A percentile compares a stretch with the other conserved stretches of the same genome.
Evolutionary conservation across 2,888 invertebrate species (phyloP).

Genomic region (Neelides folsomi): DNA sequence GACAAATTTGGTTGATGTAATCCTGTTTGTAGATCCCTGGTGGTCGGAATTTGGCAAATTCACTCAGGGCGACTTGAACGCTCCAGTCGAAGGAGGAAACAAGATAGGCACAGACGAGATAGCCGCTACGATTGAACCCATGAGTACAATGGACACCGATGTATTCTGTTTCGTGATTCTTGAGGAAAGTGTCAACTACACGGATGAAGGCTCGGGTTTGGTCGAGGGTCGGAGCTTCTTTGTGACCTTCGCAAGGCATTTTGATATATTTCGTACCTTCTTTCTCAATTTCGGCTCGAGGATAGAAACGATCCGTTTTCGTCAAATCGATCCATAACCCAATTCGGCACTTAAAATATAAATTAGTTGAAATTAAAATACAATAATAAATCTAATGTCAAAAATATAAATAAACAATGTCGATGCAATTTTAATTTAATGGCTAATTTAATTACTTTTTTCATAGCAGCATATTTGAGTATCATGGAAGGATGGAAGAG

Average conservation of each 20-base stretch:
- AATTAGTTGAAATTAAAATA: not conserved
- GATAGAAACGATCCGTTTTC: conserved; percentile 85
- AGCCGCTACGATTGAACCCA: conserved; percentile 96
- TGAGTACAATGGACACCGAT: conserved; percentile 92
- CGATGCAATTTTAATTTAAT: no score
- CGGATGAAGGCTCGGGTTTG: conserved; percentile 73
- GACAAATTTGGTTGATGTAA: conserved; percentile 76
- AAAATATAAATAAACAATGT: no score
- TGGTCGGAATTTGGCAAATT: conserved; percentile 61
- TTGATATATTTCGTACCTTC: conserved; percentile 73
- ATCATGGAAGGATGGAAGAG: conserved; percentile 81
- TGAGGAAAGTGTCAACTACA: conserved; percentile 62
- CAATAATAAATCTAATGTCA: not conserved
- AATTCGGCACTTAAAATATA: conserved; percentile 53
- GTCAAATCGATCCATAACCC: conserved; percentile 96
- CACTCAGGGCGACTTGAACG: conserved; percentile 65
- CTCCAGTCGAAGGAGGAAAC: conserved; percentile 70
- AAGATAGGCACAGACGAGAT: conserved; percentile 80
- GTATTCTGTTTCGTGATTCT: conserved; percentile 60
- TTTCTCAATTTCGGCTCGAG: conserved; percentile 61
- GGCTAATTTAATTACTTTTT: conserved; percentile 62
- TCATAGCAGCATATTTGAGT: conserved; percentile 59
- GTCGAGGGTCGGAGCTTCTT: conserved; percentile 74
- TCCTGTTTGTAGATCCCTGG: conserved; percentile 97
- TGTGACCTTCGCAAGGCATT: conserved; percentile 78